Evolutionary conservation across 2,113 vertebrate species (phyloP), one percentile per base, ranked within the genome.

Genomic region (Syngnathus typhle): DNA sequence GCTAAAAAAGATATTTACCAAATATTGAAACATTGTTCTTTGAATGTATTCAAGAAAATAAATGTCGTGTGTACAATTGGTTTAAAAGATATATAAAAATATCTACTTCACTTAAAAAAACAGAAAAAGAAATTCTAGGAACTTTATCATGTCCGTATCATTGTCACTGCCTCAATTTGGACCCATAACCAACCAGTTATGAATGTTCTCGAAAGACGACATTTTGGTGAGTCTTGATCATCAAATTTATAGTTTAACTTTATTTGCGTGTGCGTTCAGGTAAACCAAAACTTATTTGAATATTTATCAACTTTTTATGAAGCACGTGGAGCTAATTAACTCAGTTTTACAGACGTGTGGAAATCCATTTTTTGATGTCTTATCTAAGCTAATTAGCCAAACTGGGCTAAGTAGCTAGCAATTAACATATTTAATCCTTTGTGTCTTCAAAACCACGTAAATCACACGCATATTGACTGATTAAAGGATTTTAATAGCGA

Each of bases 321-420:
- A 23, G 19, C 1, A 49, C 52, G 1, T 12, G 37, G 5, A 5
- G 64, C 68, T 74, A 67, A 71, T 82, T 69, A 80, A 70, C 27
- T 65, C 39, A 7, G 8, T n/a, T 21, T 52, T 21, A 19, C 7
- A 85, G 79, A 72, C 77, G 83, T 67, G 67, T 38, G 56, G 12
- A 70, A 44, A 54, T 11, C 23, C 61, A 52, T 5, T 59, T 43
- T 43, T 36, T 47, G 36, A n/a, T 37, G 44, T 47, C 19, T 73
- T 75, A 64, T 60, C 18, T 3, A 27, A 27, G 39, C 12, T 62
- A 62, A 23, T 15, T 27, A 62, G 3, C 12, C 39, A 4, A 13
- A 27, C 37, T 4, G 3, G 44, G 41, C 39, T 27, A 13, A 43
- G 15, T 23, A 15, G 41, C 39, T 27, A 12, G 23, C n/a, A 27